Base-by-base conservation (phyloP, 2,888 invertebrate genomes). In the Pantelozetes paolii region DNA sequence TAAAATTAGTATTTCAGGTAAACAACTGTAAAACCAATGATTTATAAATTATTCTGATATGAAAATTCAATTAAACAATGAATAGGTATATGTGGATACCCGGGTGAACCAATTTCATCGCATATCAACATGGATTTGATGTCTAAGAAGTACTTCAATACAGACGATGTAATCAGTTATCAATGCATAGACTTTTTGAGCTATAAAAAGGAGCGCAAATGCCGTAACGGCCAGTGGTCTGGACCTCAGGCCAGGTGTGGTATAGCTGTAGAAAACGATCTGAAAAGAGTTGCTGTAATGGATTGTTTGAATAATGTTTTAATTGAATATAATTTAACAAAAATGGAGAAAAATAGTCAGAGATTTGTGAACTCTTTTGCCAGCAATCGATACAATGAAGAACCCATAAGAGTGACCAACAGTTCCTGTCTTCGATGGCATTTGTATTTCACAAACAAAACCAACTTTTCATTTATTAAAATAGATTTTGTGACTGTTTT, bases 21-120 rank as follows among this genome's bases (percentile, higher is more conserved):
- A 50, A n/a, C 20, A 36, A 36, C 36, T 36, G 5, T 5, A 36
- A 36, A 36, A 36, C 5, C 36, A 36, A 36, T 36, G 5, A 8
- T 8, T 36, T 36, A 8, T 36, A 5, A 36, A 36, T 8, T 8
- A 36, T 36, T 36, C 36, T 8, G 9, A 8, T 36, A 36, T 36
- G 9, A 36, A 36, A 28, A 30, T 6, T 54, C 2, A 9, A 13
- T 26, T 30, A 57, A 2, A 18, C 8, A 40, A 64, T 5, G 11
- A 1, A 6, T 20, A 64, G 64, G 64, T 30, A 36, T 64, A 36
- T 64, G 64, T 64, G 64, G 64, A 64, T 64, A 18, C n/a, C 64
- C 64, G 8, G 64, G 64, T 9, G 64, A 64, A 36, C 64, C 64
- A 5, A 32, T 64, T 15, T 64, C 64, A 36, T 1, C 64, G n/a